Evolutionary conservation across 1,140 invertebrate genomes (phyloP).

Genomic region (Drosophila mauritiana): DNA sequence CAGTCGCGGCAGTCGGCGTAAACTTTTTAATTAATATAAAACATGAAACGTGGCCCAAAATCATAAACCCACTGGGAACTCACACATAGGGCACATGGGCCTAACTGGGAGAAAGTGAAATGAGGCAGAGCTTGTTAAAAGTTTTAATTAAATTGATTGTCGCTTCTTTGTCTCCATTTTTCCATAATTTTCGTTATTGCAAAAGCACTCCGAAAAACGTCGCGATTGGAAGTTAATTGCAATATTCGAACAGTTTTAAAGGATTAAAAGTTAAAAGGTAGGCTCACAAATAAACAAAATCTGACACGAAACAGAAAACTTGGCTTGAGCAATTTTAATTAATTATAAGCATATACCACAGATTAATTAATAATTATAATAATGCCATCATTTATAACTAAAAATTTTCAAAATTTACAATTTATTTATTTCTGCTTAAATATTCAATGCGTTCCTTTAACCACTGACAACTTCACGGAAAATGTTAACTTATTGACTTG

Average conservation of each 20-base stretch:
- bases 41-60: conserved; percentile 68
- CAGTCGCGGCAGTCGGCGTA: conserved; percentile 56
- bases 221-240: conserved; percentile 27
- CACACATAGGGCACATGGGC: background rate
- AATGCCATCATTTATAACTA: too few relatives aligned
- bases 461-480: too few relatives aligned
- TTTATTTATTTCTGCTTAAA: too few relatives aligned
- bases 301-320: too few relatives aligned
- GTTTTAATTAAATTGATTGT: conserved; percentile 83
- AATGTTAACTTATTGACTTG: conserved; percentile 1
- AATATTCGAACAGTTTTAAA: conserved; percentile 11
- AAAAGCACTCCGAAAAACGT: conserved; percentile 6
- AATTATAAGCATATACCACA: too few relatives aligned
- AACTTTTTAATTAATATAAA: conserved; percentile 84
- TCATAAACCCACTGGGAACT: conserved; percentile 17
- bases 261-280: background rate
- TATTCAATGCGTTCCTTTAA: too few relatives aligned
- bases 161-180: conserved; percentile 53
- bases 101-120: conserved; percentile 67
- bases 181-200: background rate
- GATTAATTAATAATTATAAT: too few relatives aligned
- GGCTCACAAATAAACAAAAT: too few relatives aligned
- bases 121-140: conserved; percentile 78
- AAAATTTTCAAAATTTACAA: too few relatives aligned
- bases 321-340: too few relatives aligned